These are phyloP conservation scores for Caligus rogercresseyi DNA, from an alignment of 1,140 invertebrate genomes.

Conservation along the genomic window DNA sequence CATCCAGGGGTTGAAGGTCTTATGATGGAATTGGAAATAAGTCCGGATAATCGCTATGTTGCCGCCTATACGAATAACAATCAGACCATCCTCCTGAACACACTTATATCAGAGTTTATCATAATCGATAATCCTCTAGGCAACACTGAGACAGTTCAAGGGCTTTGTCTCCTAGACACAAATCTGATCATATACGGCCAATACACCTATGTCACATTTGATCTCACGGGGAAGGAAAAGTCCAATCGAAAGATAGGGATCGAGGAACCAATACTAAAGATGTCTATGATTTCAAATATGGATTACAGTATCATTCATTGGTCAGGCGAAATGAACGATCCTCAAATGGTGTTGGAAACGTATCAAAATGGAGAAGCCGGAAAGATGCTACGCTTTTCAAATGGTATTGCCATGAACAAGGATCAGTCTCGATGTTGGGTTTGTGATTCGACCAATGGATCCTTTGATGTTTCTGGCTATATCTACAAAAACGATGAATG, in stretches of 20 bases:
- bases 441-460: conserved; percentile 8
- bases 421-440: conserved; percentile 19
- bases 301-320: conserved; percentile 3
- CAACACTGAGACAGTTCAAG: conserved; percentile 44
- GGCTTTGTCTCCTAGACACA: conserved; percentile 54
- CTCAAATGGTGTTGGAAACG: background rate
- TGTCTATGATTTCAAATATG: background rate
- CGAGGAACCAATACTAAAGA: conserved; percentile 2
- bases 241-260: background rate
- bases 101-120: conserved; percentile 72
- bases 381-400: conserved; percentile 3
- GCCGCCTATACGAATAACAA: conserved; percentile 93
- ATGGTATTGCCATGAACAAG: conserved; percentile 17
- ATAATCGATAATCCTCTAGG: conserved; percentile 64
- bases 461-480: conserved; percentile 10
- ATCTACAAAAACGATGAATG: conserved; percentile 25
- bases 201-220: conserved; percentile 46
- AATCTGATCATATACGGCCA: conserved; percentile 36
- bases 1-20: conserved; percentile 84
- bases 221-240: conserved; percentile 41
- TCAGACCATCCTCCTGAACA: conserved; percentile 67
- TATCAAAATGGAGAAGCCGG: conserved; percentile 9
- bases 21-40: conserved; percentile 83
- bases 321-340: conserved; percentile 1
- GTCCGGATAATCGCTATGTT: conserved; percentile 84